Base-by-base conservation (phyloP, 2,888 invertebrate species). In the Drosophila siamana region DNA sequence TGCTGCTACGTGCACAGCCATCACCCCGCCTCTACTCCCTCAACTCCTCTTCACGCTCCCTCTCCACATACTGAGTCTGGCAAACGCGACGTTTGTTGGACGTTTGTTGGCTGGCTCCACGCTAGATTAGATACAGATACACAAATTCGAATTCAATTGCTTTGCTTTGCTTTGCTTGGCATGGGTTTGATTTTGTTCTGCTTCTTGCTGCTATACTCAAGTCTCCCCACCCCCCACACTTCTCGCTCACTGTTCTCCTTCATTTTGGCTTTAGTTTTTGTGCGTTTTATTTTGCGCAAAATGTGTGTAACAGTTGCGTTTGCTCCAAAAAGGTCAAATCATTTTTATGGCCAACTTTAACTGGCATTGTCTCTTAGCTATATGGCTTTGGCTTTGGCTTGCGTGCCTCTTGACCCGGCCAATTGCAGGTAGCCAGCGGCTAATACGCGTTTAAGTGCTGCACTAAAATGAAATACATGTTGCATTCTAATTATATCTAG, bases 121-220 rank as follows among this genome's bases (percentile, higher is more conserved):
- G 86, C 81, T 84, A 81, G 87, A 83, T 83, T 83, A 83, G 83
- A 84, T 83, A 83, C 82, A 86, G 83, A 82, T 81, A 80, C 81
- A 82, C 66, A 81, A 74, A 74, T 79, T 84, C 62, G 68, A 69
- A 77, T 81, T 81, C 76, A 80, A 82, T 80, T 79, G 79, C 80
- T 74, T 56, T 68, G 55, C 51, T 73, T 47, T 59, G 77, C 77
- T 74, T 54, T 67, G 55, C 47, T 66, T 47, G 6, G 59, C 68
- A 60, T 66, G 59, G 33, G 24, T 68, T 61, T 51, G 57, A 48
- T 70, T 67, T 36, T 56, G 28, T 56, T 33, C 59, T 43, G 51
- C 19, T 40, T 38, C 19, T 43, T 22, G 51, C 19, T 41, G n/a
- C n/a, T n/a, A n/a, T n/a, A n/a, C 28, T 40, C 7, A 13, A 36